phyloP scores from a whole-genome alignment of 2,797 vertebrate genomes.

The Ctenopoma kingsleyae region DNA sequence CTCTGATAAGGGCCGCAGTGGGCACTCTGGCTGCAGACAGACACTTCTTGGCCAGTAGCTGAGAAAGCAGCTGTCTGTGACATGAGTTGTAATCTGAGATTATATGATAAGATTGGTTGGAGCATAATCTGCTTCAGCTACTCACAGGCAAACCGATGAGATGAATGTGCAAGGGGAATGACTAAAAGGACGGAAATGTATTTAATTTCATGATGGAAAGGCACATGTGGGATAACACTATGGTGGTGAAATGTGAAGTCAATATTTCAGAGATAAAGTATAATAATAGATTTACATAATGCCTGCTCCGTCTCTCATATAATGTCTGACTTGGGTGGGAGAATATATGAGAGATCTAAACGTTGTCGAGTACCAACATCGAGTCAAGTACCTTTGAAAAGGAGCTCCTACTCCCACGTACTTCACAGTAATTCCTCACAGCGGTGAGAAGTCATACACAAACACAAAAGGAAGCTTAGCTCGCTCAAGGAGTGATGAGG shows the following conservation, averaged over 20 bases:
- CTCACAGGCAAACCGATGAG: constrained; percentile 53
- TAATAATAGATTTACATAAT: constrained; percentile 54
- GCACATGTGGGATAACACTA: constrained; percentile 3
- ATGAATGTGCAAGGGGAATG: constrained; percentile 35
- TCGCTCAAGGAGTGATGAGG: constrained; percentile 43
- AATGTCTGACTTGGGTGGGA: constrained; percentile 28
- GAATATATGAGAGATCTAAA: constrained; percentile 47
- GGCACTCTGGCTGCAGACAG: constrained; percentile 31
- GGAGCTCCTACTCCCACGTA: constrained; percentile 55
- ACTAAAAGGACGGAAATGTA: constrained; percentile 45
- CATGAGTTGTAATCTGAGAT: constrained; percentile 74
- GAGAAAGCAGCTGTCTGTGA: constrained; percentile 58
- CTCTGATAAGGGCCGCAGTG: constrained; percentile 33
- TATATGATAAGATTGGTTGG: constrained; percentile 61
- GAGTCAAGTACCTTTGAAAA: constrained; percentile 61
- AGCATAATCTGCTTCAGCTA: constrained; percentile 69
- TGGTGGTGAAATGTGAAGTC: background rate
- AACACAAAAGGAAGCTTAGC: constrained; percentile 58
- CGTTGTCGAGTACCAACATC: constrained; percentile 40
- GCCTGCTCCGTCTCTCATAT: constrained; percentile 42
- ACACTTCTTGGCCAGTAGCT: constrained; percentile 29
- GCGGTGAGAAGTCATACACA: constrained; percentile 32
- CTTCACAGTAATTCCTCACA: constrained; percentile 54
- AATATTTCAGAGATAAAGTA: constrained; percentile 1
- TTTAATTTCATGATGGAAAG: constrained; percentile 31